Evolutionary conservation across 1,140 invertebrate species (phyloP), one percentile per base, ranked within the genome.

Genomic region (Ostrea denselamellosa): DNA sequence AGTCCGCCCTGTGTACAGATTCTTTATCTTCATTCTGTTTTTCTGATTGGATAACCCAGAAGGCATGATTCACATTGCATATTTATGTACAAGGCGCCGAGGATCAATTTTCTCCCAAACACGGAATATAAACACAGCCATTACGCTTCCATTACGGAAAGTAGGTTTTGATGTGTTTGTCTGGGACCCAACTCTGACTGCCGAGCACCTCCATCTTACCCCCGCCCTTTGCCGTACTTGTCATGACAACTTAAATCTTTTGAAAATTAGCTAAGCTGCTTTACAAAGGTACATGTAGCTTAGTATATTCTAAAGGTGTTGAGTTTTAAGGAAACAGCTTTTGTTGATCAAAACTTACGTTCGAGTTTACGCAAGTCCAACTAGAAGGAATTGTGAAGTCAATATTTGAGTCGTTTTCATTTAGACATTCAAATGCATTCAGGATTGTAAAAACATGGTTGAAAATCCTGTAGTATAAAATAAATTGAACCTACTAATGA

Each of bases 141-240:
- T 83, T 83, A 83, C 82, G 82, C 22, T 51, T 54, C 82, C 82
- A 83, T 83, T 83, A 83, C 82, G 82, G 52, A 83, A 54, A 83
- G 82, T 83, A 51, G 44, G n/a, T 51, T 83, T 54, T 54, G 44
- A 53, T 54, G 19, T 83, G 82, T 83, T 83, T 83, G 22, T 83
- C 44, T 53, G 82, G 52, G 52, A 19, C 34, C 52, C 44, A 52
- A 12, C 82, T 22, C 82, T 53, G 10, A 83, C 52, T n/a, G 44
- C 44, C 53, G 82, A 83, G 44, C 19, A 54, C 52, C 14, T 12
- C 51, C 17, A 19, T 83, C 44, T 83, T 77, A 25, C 82, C 51
- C 52, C 82, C 82, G 82, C 82, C 82, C 82, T 83, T 7, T 25
- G 19, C 8, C n/a, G 22, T 52, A 83, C 44, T n/a, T 19, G 19